Percentiles rank a stretch among this genome's conserved stretches.
Evolutionary conservation across 2,888 invertebrate species (phyloP).

Genomic region (Temnothorax unifasciatus): DNA sequence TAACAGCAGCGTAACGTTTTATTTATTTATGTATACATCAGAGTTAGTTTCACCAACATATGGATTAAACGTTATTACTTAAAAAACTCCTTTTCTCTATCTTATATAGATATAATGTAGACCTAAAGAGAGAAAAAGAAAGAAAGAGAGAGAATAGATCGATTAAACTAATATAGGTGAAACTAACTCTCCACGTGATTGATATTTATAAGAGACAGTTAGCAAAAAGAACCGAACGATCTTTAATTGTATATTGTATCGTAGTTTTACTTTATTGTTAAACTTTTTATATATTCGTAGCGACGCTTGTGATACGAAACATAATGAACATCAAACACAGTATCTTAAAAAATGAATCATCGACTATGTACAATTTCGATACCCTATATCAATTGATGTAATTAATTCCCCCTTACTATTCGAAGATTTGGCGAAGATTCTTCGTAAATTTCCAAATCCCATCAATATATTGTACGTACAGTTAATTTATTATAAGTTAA

Average conservation of each 20-base stretch:
- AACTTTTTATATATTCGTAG: slow-evolving; percentile 63
- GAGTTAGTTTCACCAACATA: slow-evolving; percentile 30
- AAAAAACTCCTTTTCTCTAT: background rate
- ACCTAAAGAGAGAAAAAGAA: background rate
- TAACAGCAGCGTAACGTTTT: slow-evolving; percentile 15
- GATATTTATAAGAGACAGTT: slow-evolving; percentile 55
- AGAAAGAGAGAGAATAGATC: background rate
- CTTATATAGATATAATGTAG: background rate
- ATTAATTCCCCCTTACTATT: background rate
- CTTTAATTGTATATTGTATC: slow-evolving; percentile 52
- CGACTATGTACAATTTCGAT: slow-evolving; percentile 55
- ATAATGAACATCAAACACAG: slow-evolving; percentile 12
- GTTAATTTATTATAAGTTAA: slow-evolving; percentile 18
- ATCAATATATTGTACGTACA: background rate
- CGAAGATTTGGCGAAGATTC: background rate
- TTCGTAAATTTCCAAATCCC: slow-evolving; percentile 14
- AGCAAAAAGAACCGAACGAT: slow-evolving; percentile 31
- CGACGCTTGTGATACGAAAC: slow-evolving; percentile 5
- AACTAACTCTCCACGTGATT: slow-evolving; percentile 39
- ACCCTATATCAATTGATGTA: slow-evolving; percentile 30
- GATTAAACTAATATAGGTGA: slow-evolving; percentile 8
- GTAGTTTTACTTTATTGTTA: slow-evolving; percentile 57
- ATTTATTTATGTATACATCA: slow-evolving; percentile 35
- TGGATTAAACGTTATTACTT: background rate
- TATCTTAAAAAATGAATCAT: slow-evolving; percentile 30